A percentile compares a stretch with the other conserved stretches of the same genome.
These are phyloP conservation scores for Oppia nitens DNA, from an alignment of 1,140 invertebrate genomes.

Conservation along the genomic window DNA sequence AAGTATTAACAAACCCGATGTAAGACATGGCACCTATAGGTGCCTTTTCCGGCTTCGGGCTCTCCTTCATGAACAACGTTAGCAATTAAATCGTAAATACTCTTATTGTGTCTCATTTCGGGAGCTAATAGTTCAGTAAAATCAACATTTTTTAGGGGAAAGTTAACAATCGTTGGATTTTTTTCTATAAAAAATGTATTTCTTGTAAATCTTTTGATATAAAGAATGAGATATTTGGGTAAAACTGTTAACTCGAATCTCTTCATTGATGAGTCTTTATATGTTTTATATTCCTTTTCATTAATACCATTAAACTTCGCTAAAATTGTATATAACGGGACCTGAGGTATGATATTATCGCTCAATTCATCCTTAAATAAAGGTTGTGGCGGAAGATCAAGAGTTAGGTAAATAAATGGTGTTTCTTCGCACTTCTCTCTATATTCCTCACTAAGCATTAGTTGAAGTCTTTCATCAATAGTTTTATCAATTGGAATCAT, in stretches of 20 bases:
- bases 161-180: conserved; percentile 99
- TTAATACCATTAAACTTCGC: conserved; percentile 88
- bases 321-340: conserved; percentile 79
- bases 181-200: conserved; percentile 98
- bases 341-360: conserved; percentile 97
- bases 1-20: conserved; percentile 55
- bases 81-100: conserved; percentile 87
- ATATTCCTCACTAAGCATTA: conserved; percentile 68
- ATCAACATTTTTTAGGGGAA: conserved; percentile 94
- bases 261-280: conserved; percentile 96
- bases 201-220: conserved; percentile 95
- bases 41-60: conserved; percentile 62
- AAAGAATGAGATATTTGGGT: conserved; percentile 88
- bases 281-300: conserved; percentile 98
- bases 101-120: conserved; percentile 56
- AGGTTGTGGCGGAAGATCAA: conserved; percentile 87
- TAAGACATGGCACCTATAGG: conserved; percentile 85
- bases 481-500: conserved; percentile 78
- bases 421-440: conserved; percentile 50
- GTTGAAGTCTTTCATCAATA: conserved; percentile 62
- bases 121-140: conserved; percentile 78
- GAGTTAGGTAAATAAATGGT: conserved; percentile 86
- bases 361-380: conserved; percentile 79
- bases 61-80: conserved; percentile 98
- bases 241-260: conserved; percentile 85